phyloP scores from a whole-genome alignment of 2,888 invertebrate genomes.

The Dexiosoma caninum region DNA sequence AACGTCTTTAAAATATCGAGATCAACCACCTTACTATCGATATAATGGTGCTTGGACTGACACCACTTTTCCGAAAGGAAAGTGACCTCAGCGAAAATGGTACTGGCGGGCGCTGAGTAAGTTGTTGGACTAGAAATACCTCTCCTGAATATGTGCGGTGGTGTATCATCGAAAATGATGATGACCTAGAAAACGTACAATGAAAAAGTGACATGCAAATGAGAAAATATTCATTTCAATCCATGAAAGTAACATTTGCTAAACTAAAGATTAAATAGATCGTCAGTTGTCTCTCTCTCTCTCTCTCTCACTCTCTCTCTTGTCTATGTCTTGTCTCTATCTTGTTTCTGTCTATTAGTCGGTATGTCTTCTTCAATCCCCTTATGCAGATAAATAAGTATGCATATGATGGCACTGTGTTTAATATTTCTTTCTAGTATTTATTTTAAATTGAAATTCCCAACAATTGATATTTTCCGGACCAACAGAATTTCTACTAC shows the following conservation, averaged over 20 bases:
- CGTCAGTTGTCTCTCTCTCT: neutral
- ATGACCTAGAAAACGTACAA: constrained; percentile 14
- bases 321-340: too few relatives aligned
- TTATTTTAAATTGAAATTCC: constrained; percentile 72
- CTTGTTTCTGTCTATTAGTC: too few relatives aligned
- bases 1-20: too few relatives aligned
- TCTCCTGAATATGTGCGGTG: neutral
- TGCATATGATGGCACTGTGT: neutral
- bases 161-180: constrained; percentile 6
- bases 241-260: constrained; percentile 25
- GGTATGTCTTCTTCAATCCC: too few relatives aligned
- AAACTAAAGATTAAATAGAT: constrained; percentile 17
- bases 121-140: too few relatives aligned
- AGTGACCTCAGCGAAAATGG: too few relatives aligned
- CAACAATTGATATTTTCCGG: constrained; percentile 79
- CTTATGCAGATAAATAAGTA: constrained; percentile 21
- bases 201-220: neutral
- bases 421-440: neutral
- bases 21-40: too few relatives aligned
- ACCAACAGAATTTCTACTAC: constrained; percentile 60
- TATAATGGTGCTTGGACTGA: too few relatives aligned
- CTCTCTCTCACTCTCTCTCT: neutral
- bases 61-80: too few relatives aligned
- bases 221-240: constrained; percentile 20
- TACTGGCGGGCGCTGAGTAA: too few relatives aligned